phyloP scores from a whole-genome alignment of 2,797 vertebrate genomes.

The Fratercula arctica region DNA sequence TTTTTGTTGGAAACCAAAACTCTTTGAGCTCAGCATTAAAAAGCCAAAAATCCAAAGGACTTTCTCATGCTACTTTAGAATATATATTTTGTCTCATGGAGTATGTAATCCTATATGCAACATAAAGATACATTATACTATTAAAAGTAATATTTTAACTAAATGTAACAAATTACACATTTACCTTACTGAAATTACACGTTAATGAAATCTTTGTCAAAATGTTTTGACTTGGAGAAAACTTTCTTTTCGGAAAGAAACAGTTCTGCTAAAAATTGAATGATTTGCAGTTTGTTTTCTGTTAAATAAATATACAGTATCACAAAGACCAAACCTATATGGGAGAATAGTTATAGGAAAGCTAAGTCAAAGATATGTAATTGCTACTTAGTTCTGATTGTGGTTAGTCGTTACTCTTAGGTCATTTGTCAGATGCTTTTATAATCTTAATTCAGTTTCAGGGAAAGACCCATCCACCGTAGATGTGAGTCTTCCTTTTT shows the following conservation, averaged over 20 bases:
- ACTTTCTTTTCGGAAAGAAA: not conserved
- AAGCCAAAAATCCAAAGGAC: not conserved
- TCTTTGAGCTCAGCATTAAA: not conserved
- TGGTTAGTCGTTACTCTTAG: not conserved
- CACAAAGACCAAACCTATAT: not conserved
- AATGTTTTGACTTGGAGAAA: conserved; percentile 30
- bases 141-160: not conserved
- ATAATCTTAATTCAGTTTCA: not conserved
- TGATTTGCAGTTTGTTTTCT: not conserved
- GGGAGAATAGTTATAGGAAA: not conserved
- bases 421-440: not conserved
- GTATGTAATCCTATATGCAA: not conserved
- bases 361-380: not conserved
- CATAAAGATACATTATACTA: not conserved
- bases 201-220: not conserved
- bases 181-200: not conserved
- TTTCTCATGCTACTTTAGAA: not conserved
- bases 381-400: not conserved
- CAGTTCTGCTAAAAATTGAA: not conserved
- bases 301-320: not conserved
- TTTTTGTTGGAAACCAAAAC: not conserved
- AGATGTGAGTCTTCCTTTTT: not conserved
- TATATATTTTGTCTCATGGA: not conserved
- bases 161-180: not conserved
- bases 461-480: accelerated